Base-by-base conservation (phyloP, 2,797 vertebrate species). In the Decapterus maruadsi region DNA sequence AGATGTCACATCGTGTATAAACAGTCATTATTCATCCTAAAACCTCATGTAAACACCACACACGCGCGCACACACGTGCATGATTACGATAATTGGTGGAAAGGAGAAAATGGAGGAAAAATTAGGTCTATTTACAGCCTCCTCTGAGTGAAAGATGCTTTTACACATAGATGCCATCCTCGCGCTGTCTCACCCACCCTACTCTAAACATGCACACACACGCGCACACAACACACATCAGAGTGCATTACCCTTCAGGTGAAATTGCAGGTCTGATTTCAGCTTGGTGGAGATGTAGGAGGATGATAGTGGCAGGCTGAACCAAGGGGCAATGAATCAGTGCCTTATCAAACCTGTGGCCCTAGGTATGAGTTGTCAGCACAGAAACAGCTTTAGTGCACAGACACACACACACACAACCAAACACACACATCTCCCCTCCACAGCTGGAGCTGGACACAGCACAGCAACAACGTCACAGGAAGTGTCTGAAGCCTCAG, bases 251-350 rank as follows among this genome's bases (percentile, higher is more conserved):
- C 72, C 85, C 66, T 82, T 75, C 14, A 2, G 80, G 77, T 83
- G 50, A 59, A 83, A 88, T 83, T 83, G 77, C 78, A 89, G 70
- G 82, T 90, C 77, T 84, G 84, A 85, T 89, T 89, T 85, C 75
- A 65, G 86, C 76, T 69, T 16, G 11, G 59, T 81, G 71, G 78
- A 89, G 87, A 93, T 89, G 81, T 55, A 67, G 76, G 79, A 81
- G 71, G 56, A 68, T 29, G 87, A 93, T 91, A 86, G 87, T 79
- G 77, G 74, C 82, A 86, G 59, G 58, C 78, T 88, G 65, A 86
- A 90, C 84, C 84, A 66, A 68, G 69, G 77, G 82, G 87, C 75
- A 84, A 91, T 93, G 88, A 90, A 92, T 93, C 90, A 91, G 81
- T 79, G 73, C 73, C 83, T 90, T 92, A 92, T 93, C 90, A 92